Conservation (phyloP, 2,113 vertebrate species). For the Psammodynastes pulverulentus region DNA sequence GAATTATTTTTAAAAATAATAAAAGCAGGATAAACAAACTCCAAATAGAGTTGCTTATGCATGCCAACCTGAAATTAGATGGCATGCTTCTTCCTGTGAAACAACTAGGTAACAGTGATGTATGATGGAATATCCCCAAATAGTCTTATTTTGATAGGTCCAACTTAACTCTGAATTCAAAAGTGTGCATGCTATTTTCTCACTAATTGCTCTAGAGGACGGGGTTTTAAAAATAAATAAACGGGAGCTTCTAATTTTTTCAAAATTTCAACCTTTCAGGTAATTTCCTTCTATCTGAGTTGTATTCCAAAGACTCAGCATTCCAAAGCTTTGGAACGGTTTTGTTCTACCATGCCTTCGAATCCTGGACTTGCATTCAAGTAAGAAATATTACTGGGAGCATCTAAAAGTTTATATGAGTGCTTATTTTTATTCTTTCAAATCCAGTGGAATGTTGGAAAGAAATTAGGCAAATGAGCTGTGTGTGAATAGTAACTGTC, state of each 20-base stretch:
- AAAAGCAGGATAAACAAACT: neutral
- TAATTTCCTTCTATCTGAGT: conserved; percentile 88
- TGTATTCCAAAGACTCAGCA: conserved; percentile 86
- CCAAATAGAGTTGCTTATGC: neutral
- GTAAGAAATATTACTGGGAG: conserved; percentile 66
- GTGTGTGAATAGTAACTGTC: neutral
- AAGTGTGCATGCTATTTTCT: neutral
- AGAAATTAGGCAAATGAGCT: neutral
- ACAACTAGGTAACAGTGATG: neutral
- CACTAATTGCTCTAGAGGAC: neutral
- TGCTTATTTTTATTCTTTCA: conserved; percentile 26
- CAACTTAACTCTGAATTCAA: neutral
- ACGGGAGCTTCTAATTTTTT: neutral
- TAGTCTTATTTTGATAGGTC: neutral
- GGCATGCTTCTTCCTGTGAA: neutral
- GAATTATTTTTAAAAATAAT: neutral
- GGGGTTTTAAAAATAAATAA: neutral
- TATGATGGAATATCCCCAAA: neutral
- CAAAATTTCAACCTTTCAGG: conserved; percentile 75
- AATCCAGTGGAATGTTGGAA: neutral
- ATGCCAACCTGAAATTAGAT: neutral
- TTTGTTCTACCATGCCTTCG: conserved; percentile 85
- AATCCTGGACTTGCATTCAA: conserved; percentile 90
- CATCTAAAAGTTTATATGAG: neutral
- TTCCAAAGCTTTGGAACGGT: conserved; percentile 87